Base-by-base conservation (phyloP, 2,113 vertebrate genomes). In the Speoplatyrhinus poulsoni region DNA sequence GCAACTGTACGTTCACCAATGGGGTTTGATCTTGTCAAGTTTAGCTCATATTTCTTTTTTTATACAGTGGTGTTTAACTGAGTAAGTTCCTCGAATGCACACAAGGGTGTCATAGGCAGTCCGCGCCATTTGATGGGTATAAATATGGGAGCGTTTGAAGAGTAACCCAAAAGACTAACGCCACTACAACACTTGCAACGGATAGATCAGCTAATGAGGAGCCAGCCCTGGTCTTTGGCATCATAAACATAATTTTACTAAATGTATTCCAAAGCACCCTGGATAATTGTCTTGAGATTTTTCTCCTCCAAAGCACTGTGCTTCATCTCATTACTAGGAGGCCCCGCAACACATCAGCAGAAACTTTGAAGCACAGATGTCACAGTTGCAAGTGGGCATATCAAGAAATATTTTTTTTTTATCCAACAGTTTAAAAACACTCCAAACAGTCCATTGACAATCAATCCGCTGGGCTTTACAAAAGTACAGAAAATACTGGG, bases 141-240 rank as follows among this genome's bases (percentile, higher is more conserved):
- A 92, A 92, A 92, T 90, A 92, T 84, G 83, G 83, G 76, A 89
- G 60, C 72, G 83, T 93, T 93, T 94, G 91, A 94, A 93, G 91
- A 89, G 75, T 78, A 88, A 93, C 91, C 91, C 89, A 89, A 85
- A 90, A 91, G 90, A 89, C 86, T 85, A 88, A 87, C 83, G 87
- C 78, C 19, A 79, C 89, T 84, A 69, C 74, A 90, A 82, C 81
- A 85, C 89, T 84, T 83, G 89, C 84, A 85, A 82, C 12, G 82
- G 78, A 80, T 83, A 88, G 82, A 89, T 87, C 72, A 72, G 87
- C 91, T 94, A 94, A 94, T 92, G 89, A 93, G 90, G 90, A 90
- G 79, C 87, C 89, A 82, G 75, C 90, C 89, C 88, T 82, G 82
- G 85, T 93, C 87, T 85, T 92, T 92, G 91, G 91, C 90, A 91